These are phyloP conservation scores for Pollenia angustigena DNA, from an alignment of 2,888 invertebrate species.

Conservation along the genomic window DNA sequence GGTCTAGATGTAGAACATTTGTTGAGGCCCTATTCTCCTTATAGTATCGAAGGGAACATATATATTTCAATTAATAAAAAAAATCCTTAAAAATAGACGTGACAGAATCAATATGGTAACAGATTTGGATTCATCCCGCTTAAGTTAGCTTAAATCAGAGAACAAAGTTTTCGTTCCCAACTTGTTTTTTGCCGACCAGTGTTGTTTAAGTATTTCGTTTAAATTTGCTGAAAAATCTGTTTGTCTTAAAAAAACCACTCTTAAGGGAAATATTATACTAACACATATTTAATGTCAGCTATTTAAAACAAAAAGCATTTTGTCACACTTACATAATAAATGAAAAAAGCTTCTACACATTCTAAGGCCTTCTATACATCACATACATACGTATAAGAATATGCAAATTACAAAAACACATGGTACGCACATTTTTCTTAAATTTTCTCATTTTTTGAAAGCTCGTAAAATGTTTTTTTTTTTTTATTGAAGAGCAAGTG, in stretches of 20 bases:
- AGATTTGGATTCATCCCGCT: too few species aligned
- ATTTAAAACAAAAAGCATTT: constrained; percentile 40
- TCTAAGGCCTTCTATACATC: background rate
- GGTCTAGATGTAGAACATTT: too few species aligned
- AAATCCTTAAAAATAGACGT: too few species aligned
- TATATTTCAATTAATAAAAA: too few species aligned
- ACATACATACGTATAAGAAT: constrained; percentile 57
- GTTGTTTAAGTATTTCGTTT: background rate
- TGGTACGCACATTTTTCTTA: background rate
- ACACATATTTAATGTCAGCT: constrained; percentile 56
- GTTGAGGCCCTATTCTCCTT: too few species aligned
- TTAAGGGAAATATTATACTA: constrained; percentile 44
- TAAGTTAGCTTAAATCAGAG: too few species aligned
- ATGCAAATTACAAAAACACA: constrained; percentile 50
- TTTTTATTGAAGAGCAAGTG: background rate
- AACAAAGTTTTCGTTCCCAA: too few species aligned
- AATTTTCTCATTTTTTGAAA: constrained; percentile 5
- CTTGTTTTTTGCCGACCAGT: too few species aligned
- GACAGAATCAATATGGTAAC: too few species aligned
- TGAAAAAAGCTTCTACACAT: background rate
- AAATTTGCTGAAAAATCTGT: background rate
- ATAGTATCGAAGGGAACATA: too few species aligned
- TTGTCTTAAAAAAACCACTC: background rate
- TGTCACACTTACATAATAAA: constrained; percentile 5
- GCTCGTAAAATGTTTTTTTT: constrained; percentile 10